Base-by-base conservation (phyloP, 2,797 vertebrate species). In the Sebastes goodei region DNA sequence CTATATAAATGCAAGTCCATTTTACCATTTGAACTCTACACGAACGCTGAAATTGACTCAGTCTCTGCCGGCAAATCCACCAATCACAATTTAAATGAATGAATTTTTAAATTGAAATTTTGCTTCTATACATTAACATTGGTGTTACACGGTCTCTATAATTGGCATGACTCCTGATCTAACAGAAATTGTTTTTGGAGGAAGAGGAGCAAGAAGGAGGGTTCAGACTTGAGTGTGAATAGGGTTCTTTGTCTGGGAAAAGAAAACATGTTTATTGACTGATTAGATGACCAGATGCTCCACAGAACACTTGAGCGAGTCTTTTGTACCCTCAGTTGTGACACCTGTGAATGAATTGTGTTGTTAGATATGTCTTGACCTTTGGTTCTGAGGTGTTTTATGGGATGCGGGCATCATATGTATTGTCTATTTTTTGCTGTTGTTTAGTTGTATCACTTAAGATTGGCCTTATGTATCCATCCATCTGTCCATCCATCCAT, bases 341-440 rank as follows among this genome's bases (percentile, higher is more conserved):
- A 77, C 67, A 67, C 25, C n/a, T 66, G 67, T 27, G 74, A 61
- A 46, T 77, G 63, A 23, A 68, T 20, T 56, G 14, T 35, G 21
- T 63, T 23, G 57, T 49, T 20, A 10, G 21, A 38, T 52, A 15
- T 38, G 21, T 57, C 61, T 68, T 62, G 49, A 73, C 33, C 23
- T 82, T 72, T 53, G 21, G 38, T 60, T 73, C 25, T 29, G 25
- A 32, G 10, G 29, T 64, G 46, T 66, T 75, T 61, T 35, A 29
- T 46, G 8, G n/a, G 10, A 65, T 25, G 10, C 2, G 0, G 23
- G 17, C 14, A 27, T 67, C 9, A 27, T n/a, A 32, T 21, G 20
- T 27, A 35, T 63, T 30, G 14, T 63, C 10, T n/a, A 6, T 63
- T 46, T 73, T 7, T 23, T 35, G 11, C 3, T 46, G 6, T 71